These are phyloP conservation scores for Anhinga anhinga DNA, from an alignment of 2,113 vertebrate species.

Conservation along the genomic window DNA sequence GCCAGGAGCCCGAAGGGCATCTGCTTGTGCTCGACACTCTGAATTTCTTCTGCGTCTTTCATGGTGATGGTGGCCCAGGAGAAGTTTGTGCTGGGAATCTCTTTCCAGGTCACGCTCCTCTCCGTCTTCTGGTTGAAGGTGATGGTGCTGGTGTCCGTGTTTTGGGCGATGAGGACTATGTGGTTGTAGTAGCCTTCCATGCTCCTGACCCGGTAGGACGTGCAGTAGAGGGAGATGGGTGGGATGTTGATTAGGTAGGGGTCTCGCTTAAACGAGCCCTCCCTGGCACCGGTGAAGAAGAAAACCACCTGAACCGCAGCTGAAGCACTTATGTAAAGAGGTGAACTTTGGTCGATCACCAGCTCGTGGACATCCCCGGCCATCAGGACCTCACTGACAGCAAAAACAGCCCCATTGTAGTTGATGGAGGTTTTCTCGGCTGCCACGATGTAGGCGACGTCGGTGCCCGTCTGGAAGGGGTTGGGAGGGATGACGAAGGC, in stretches of 20 bases:
- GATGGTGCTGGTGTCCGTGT: neutral
- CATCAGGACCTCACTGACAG: accelerated
- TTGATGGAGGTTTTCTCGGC: conserved; percentile 37
- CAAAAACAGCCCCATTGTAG: neutral
- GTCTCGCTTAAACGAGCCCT: neutral
- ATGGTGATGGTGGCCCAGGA: conserved; percentile 67
- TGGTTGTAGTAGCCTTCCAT: conserved; percentile 29
- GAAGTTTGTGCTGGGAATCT: conserved; percentile 52
- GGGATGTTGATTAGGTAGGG: conserved; percentile 69
- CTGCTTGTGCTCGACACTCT: neutral
- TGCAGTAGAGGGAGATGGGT: conserved; percentile 58
- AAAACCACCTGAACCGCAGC: neutral
- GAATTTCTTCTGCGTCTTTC: accelerated
- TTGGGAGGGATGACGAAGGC: conserved; percentile 65
- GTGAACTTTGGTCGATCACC: accelerated
- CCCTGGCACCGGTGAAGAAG: neutral
- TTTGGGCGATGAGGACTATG: conserved; percentile 53
- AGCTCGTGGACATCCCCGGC: neutral
- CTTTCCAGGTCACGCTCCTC: conserved; percentile 24
- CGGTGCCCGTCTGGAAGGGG: neutral
- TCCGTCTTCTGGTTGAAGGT: neutral
- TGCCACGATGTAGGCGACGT: conserved; percentile 59
- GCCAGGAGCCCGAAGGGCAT: conserved; percentile 63
- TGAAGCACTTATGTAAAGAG: neutral
- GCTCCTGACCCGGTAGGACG: conserved; percentile 52